Base-by-base conservation (phyloP, 2,888 invertebrate genomes). In the Pandemis cinnamomeana region DNA sequence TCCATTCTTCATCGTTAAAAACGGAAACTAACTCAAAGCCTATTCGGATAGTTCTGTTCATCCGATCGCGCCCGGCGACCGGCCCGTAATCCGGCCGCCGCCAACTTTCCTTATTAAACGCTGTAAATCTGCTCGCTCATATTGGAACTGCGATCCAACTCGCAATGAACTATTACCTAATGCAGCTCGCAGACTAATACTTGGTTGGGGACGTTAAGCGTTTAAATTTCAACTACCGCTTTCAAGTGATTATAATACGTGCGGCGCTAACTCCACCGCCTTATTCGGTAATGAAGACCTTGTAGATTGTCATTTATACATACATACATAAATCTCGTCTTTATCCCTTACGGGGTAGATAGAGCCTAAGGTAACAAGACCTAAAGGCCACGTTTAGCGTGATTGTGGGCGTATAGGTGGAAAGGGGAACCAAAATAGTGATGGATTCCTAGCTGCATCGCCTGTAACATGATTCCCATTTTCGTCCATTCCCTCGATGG, bases 21-120 rank as follows among this genome's bases (percentile, higher is more conserved):
- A 27, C 27, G 10, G 4, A n/a, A 41, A 42, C 66, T 55, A 46
- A 58, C 71, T 27, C 66, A 58, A 71, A 71, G 66, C 48, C 71
- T 60, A 66, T 71, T 67, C 67, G 42, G 42, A 72, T 72, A 67
- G 67, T 67, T 20, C 20, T 20, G 20, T 0, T 71, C 36, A 4
- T 7, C 64, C 27, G 64, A 63, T 44, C 53, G 15, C 53, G 13
- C 27, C 67, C 60, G 67, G 44, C 55, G 15, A 11, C 44, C 55
- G 60, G 15, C 48, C 41, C 48, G 58, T 55, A 72, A 68, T 68
- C 68, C 53, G 63, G 44, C 58, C 7, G 15, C 5, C 48, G 7
- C 53, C 61, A 68, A 72, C 72, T 68, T 68, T 72, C 58, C 46
- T 68, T 72, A 72, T 72, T 72, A 68, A 63, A 63, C 55, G 67